Percentiles rank a stretch among this genome's conserved stretches.
These are phyloP conservation scores for Notothenia coriiceps DNA, from an alignment of 2,113 vertebrate species.

Conservation along the genomic window DNA sequence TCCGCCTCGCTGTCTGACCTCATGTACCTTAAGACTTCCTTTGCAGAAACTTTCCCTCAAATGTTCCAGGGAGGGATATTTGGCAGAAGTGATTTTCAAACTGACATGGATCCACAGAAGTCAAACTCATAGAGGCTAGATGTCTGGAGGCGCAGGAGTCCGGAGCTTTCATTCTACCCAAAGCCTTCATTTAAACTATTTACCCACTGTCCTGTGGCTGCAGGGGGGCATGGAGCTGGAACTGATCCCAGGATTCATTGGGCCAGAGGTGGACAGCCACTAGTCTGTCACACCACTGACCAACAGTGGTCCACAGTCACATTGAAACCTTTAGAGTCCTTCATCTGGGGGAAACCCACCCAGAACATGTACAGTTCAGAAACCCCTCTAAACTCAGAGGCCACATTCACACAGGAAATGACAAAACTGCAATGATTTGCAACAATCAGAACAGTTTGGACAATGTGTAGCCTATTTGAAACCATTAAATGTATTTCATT, in stretches of 20 bases:
- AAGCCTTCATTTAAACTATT: constrained; percentile 11
- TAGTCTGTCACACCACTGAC: neutral
- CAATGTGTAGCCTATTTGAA: neutral
- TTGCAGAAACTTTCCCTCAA: constrained; percentile 32
- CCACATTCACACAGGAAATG: neutral
- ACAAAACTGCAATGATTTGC: neutral
- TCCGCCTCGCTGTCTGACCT: constrained; percentile 44
- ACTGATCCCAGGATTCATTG: neutral
- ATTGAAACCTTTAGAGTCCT: neutral
- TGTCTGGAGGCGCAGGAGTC: constrained; percentile 19
- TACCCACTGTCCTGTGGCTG: neutral
- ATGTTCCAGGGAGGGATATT: constrained; percentile 64
- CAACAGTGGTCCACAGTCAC: neutral
- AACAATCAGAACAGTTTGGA: neutral
- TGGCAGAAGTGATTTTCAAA: constrained; percentile 40
- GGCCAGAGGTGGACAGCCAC: neutral
- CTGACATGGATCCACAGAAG: constrained; percentile 28
- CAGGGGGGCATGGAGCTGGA: neutral
- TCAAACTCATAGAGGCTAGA: constrained; percentile 44
- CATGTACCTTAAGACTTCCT: constrained; percentile 47
- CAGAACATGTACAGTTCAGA: neutral
- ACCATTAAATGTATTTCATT: neutral
- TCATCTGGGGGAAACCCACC: neutral
- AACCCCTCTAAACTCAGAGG: neutral
- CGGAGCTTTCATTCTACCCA: constrained; percentile 16